A percentile compares a stretch with the other conserved stretches of the same genome.
These are phyloP conservation scores for Falco novaeseelandiae DNA, from an alignment of 2,797 vertebrate species.

Conservation along the genomic window DNA sequence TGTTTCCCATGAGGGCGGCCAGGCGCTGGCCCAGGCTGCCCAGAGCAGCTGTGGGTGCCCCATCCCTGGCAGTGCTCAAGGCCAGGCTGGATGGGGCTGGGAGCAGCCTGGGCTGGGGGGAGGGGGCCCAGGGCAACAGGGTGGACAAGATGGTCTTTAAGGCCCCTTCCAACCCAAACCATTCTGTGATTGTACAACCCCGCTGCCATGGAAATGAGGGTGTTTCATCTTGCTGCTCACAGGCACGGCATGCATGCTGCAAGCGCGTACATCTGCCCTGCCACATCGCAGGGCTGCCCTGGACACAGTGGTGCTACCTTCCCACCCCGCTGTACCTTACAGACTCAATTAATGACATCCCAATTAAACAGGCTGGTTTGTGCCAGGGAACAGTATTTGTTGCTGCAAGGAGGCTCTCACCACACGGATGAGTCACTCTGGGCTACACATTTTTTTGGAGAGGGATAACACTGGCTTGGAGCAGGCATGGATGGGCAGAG, in stretches of 20 bases:
- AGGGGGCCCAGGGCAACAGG: too few species aligned
- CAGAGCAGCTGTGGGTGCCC: too few species aligned
- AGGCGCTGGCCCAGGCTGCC: too few species aligned
- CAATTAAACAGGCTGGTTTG: neutral
- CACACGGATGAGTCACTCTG: accelerated
- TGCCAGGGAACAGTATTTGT: neutral
- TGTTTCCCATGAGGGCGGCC: too few species aligned
- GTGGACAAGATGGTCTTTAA: too few species aligned
- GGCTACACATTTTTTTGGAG: neutral
- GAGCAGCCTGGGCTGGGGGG: too few species aligned
- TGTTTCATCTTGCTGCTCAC: too few species aligned
- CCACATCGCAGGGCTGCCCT: neutral
- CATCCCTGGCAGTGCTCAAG: too few species aligned
- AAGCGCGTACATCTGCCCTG: neutral
- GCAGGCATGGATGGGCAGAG: neutral
- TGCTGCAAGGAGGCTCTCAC: neutral
- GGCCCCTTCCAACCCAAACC: too few species aligned
- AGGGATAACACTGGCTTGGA: neutral
- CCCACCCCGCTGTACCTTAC: too few species aligned
- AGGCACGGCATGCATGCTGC: neutral
- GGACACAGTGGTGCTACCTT: neutral
- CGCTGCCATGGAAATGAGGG: neutral
- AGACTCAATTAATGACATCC: neutral
- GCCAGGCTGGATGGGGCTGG: too few species aligned
- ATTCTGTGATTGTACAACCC: too few species aligned